A percentile compares a stretch with the other conserved stretches of the same genome.
Conservation (phyloP, 1,140 invertebrate species). For the Paracyclopina nana region DNA sequence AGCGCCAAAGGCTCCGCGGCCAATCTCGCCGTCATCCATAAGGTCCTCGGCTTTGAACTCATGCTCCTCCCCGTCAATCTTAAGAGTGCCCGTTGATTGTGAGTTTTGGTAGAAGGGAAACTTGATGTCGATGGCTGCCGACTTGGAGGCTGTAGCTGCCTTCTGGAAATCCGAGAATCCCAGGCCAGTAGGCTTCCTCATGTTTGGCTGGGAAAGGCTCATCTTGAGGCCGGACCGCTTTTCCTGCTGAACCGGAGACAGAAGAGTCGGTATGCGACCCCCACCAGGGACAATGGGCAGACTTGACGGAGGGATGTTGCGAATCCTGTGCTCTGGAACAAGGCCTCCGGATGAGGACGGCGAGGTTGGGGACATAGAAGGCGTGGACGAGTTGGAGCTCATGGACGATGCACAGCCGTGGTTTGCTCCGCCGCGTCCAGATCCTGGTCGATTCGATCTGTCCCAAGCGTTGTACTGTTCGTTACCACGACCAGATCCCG, state of each 20-base stretch:
- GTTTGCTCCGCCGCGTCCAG: not conserved
- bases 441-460: not conserved
- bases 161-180: too few species aligned
- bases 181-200: too few species aligned
- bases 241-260: slow-evolving; percentile 3
- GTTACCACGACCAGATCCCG: slow-evolving; percentile 3
- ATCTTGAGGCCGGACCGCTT: slow-evolving; percentile 13
- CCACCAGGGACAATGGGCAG: not conserved
- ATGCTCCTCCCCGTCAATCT: slow-evolving; percentile 6
- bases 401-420: too few species aligned
- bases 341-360: too few species aligned
- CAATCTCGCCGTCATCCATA: slow-evolving; percentile 56
- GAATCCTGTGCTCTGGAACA: not conserved
- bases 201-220: slow-evolving; percentile 12
- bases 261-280: not conserved
- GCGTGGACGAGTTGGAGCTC: not conserved
- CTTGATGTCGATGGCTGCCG: too few species aligned
- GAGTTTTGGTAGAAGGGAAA: not conserved
- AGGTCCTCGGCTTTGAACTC: slow-evolving; percentile 41
- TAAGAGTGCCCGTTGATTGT: slow-evolving; percentile 3
- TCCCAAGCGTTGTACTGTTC: not conserved
- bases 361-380: not conserved
- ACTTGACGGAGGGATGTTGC: not conserved
- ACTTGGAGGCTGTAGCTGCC: too few species aligned
- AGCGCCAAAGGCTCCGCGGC: slow-evolving; percentile 82